A percentile compares a stretch with the other conserved stretches of the same genome.
Evolutionary conservation across 2,797 vertebrate genomes (phyloP).

Genomic region (Erethizon dorsatum): DNA sequence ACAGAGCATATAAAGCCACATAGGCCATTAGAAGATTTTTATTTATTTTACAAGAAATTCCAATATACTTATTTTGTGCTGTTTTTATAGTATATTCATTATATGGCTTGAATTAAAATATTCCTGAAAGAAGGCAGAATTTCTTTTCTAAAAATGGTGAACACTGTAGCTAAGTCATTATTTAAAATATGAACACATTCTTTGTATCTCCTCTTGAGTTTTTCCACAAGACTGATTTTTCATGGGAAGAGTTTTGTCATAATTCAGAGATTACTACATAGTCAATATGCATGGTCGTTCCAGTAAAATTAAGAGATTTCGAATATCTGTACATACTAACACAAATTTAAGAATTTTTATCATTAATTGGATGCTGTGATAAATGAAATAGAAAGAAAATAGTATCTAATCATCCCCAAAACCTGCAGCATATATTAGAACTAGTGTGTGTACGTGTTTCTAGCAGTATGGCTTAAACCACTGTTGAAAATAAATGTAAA

Average conservation of each 20-base stretch:
- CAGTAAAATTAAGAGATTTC: not conserved
- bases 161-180: not conserved
- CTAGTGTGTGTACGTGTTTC: not conserved
- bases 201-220: not conserved
- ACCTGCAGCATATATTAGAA: not conserved
- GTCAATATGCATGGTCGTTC: not conserved
- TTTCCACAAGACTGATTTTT: not conserved
- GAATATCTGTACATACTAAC: not conserved
- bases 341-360: not conserved
- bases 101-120: not conserved
- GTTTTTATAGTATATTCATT: not conserved
- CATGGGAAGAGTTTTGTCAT: accelerated
- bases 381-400: not conserved
- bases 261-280: not conserved
- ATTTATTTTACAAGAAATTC: not conserved
- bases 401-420: not conserved
- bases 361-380: not conserved
- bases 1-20: not conserved
- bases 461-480: not conserved
- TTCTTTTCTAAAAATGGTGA: not conserved
- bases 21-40: not conserved
- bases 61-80: not conserved
- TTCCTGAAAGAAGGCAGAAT: not conserved
- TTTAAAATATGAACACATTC: not conserved
- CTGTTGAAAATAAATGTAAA: not conserved